Evolutionary conservation across 2,888 invertebrate species (phyloP).

Genomic region (Orchesellides sinensis): DNA sequence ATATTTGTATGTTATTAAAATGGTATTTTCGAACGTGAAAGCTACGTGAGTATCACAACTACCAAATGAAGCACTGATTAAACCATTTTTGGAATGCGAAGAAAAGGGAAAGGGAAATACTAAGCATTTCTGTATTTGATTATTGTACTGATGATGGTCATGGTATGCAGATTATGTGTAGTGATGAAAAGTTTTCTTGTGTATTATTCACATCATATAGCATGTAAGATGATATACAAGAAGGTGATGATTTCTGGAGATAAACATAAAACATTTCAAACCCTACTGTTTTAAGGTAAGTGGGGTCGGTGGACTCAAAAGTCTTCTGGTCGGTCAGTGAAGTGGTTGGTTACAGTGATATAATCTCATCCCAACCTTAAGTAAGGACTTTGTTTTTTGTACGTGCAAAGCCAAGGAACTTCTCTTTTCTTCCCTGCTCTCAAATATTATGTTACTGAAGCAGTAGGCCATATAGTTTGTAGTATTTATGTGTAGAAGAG

Average conservation of each 20-base stretch:
- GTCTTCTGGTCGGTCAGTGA: slow-evolving; percentile 49
- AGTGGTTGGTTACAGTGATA: slow-evolving; percentile 20
- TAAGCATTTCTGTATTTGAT: not conserved
- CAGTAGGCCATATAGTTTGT: slow-evolving; percentile 33
- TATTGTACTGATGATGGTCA: not conserved
- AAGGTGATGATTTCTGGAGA: slow-evolving; percentile 9
- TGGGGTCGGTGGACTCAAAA: slow-evolving; percentile 55
- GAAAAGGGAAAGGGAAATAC: slow-evolving; percentile 22
- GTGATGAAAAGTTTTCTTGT: not conserved
- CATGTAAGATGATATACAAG: too few relatives aligned
- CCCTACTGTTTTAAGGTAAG: not conserved
- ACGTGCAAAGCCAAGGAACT: slow-evolving; percentile 25
- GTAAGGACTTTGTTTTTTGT: too few relatives aligned
- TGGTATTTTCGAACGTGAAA: not conserved
- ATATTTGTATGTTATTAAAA: too few relatives aligned
- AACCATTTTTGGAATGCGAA: not conserved
- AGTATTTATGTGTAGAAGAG: slow-evolving; percentile 9
- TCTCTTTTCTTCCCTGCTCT: slow-evolving; percentile 41
- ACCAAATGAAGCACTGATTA: not conserved
- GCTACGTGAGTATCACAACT: not conserved
- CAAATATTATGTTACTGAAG: too few relatives aligned
- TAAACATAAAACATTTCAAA: not conserved
- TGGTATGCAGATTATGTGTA: not conserved
- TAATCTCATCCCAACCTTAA: slow-evolving; percentile 17
- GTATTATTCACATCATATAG: not conserved